A percentile compares a stretch with the other conserved stretches of the same genome.
Conservation (phyloP, 2,888 invertebrate genomes). For the Dorcus parallelipipedus region DNA sequence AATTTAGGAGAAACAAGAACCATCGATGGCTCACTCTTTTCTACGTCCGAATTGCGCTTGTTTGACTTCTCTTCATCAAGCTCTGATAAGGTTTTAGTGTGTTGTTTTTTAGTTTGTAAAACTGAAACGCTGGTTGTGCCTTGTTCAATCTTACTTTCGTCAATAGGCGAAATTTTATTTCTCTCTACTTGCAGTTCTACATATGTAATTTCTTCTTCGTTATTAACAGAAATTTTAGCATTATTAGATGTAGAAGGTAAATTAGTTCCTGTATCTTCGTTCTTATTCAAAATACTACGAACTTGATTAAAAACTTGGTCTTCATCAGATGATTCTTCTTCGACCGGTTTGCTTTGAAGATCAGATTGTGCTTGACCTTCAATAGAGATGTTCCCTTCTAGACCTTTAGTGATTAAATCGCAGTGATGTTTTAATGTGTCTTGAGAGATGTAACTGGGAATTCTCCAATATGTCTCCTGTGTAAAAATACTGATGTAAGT, state of each 20-base stretch:
- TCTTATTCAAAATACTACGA: slow-evolving; percentile 28
- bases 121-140: too few relatives aligned
- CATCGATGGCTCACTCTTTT: background rate
- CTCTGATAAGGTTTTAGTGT: background rate
- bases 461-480: slow-evolving; percentile 84
- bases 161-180: background rate
- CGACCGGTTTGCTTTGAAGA: slow-evolving; percentile 7
- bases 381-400: slow-evolving; percentile 50
- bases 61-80: background rate
- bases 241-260: background rate
- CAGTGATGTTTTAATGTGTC: slow-evolving; percentile 57
- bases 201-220: background rate
- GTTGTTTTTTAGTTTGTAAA: too few relatives aligned
- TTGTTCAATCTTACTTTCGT: slow-evolving; percentile 1
- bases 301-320: slow-evolving; percentile 45
- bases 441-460: slow-evolving; percentile 62
- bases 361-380: background rate
- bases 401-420: slow-evolving; percentile 55
- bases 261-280: slow-evolving; percentile 6
- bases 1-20: background rate
- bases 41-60: background rate
- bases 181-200: background rate
- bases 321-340: slow-evolving; percentile 30
- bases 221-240: background rate
- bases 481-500: slow-evolving; percentile 13